Evolutionary conservation across 2,797 vertebrate genomes (phyloP), one percentile per base, ranked within the genome.

Genomic region (Pangasius djambal): DNA sequence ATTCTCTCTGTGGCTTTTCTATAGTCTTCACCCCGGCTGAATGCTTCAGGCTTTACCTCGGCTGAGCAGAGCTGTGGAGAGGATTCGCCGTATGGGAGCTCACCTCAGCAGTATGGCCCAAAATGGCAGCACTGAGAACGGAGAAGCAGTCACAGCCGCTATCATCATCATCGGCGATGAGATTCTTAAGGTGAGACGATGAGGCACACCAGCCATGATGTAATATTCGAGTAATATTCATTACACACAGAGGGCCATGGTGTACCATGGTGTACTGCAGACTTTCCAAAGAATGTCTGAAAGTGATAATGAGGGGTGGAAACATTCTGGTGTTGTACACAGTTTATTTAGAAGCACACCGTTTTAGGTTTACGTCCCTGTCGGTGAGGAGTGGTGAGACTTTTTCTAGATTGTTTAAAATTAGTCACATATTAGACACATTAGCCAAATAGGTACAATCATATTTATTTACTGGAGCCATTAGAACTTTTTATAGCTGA

Each of bases 91-190:
- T 93, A 57, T 97, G 83, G 91, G 93, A 31, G 92, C 94, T 90
- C 96, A 96, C 20, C 91, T 96, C 91, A 92, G 93, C 88, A 91
- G 92, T 61, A 97, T 97, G 96, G 95, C 95, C 22, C 91, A 88
- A 48, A 87, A 84, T 86, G 90, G 93, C 70, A 88, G 83, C 92
- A 81, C 69, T 12, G 85, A 86, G 61, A 93, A 91, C 0, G 90
- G 91, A 20, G 93, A 94, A 13, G 65, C 90, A 15, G 94, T 95
- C 90, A 98, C 98, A 1, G 98, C 98, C 0, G 98, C 97, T 69
- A 98, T 99, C 92, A 96, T 99, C 93, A 94, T 99, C 89, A 97
- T 99, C 44, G 98, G 98, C 83, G 98, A 99, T 90, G 98, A 99
- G 94, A 99, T 99, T 90, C 97, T 99, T 57, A 99, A 99, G 98